phyloP scores from a whole-genome alignment of 2,888 invertebrate species.

The Blastobasis adustella region DNA sequence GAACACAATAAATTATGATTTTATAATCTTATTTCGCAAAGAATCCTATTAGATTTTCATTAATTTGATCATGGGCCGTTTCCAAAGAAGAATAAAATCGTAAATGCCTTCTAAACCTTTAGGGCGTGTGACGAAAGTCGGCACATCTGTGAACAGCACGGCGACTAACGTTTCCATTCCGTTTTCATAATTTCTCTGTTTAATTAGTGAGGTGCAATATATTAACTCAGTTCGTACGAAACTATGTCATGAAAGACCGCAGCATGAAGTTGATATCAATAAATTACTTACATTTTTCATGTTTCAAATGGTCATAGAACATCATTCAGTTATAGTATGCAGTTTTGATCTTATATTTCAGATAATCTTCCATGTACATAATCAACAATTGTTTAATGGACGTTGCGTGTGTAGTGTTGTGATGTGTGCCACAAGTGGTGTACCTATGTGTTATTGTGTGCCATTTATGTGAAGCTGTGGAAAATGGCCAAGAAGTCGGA shows the following conservation, averaged over 20 bases:
- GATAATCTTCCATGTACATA: slow-evolving; percentile 18
- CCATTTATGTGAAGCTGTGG: slow-evolving; percentile 34
- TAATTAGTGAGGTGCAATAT: too few relatives aligned
- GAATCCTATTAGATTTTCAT: slow-evolving; percentile 22
- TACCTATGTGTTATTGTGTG: slow-evolving; percentile 33
- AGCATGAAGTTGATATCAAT: too few relatives aligned
- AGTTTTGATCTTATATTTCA: too few relatives aligned
- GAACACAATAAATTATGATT: slow-evolving; percentile 51
- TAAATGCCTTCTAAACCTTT: slow-evolving; percentile 16
- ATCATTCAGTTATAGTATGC: too few relatives aligned
- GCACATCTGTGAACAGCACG: slow-evolving; percentile 45
- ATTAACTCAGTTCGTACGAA: too few relatives aligned
- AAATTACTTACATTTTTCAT: too few relatives aligned
- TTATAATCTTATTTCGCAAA: slow-evolving; percentile 32
- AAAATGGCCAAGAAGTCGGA: slow-evolving; percentile 86
- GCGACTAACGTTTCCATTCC: slow-evolving; percentile 30
- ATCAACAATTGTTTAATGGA: slow-evolving; percentile 7
- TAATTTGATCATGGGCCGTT: slow-evolving; percentile 20
- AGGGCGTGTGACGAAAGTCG: slow-evolving; percentile 37
- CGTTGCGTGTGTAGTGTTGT: slow-evolving; percentile 43
- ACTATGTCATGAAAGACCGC: too few relatives aligned
- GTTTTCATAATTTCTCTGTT: slow-evolving; percentile 31
- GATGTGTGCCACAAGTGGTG: slow-evolving; percentile 53
- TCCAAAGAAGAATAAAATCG: slow-evolving; percentile 9
- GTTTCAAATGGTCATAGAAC: too few relatives aligned